A percentile compares a stretch with the other conserved stretches of the same genome.
Evolutionary conservation across 2,888 invertebrate genomes (phyloP).

Genomic region (Hypercompe scribonia): DNA sequence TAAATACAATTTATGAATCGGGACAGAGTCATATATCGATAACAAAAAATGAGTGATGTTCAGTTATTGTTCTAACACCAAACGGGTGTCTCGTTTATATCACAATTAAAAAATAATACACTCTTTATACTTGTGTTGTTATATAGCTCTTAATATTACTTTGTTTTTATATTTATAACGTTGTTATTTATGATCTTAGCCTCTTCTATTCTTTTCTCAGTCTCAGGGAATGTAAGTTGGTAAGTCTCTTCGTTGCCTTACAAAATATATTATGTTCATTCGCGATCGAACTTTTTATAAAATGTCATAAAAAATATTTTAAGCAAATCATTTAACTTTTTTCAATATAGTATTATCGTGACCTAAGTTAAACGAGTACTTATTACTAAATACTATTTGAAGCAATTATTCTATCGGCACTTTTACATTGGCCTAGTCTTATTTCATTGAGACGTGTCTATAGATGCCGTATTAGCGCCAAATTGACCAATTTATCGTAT

Average conservation of each 20-base stretch:
- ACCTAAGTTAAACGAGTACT: constrained; percentile 64
- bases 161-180: constrained; percentile 61
- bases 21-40: constrained; percentile 67
- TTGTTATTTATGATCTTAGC: constrained; percentile 76
- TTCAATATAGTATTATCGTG: constrained; percentile 58
- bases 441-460: constrained; percentile 41
- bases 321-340: constrained; percentile 72
- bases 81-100: constrained; percentile 54
- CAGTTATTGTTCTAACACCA: constrained; percentile 46
- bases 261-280: constrained; percentile 75
- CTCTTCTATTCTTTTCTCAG: constrained; percentile 80
- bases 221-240: constrained; percentile 86
- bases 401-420: constrained; percentile 69
- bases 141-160: constrained; percentile 67
- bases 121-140: constrained; percentile 56
- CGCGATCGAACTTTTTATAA: constrained; percentile 69
- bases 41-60: constrained; percentile 59
- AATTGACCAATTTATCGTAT: constrained; percentile 1
- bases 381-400: constrained; percentile 73
- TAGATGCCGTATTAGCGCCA: background rate
- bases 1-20: constrained; percentile 24
- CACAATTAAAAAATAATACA: constrained; percentile 57
- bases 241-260: constrained; percentile 86
- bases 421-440: constrained; percentile 58
- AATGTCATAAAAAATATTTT: constrained; percentile 81